Conservation (phyloP, 1,140 invertebrate species). For the Nasonia longicornis region DNA sequence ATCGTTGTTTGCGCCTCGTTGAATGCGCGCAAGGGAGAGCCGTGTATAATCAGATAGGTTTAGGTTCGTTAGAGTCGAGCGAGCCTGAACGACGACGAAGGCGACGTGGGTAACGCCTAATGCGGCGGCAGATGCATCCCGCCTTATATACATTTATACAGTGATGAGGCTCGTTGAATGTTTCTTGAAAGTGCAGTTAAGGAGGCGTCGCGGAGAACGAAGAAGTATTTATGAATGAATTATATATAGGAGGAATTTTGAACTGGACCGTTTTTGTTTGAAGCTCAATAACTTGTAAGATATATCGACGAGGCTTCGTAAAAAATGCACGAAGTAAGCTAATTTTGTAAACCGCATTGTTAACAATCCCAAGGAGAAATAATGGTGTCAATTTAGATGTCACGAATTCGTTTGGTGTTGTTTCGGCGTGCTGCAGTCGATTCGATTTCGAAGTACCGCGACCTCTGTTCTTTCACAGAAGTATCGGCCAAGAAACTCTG, state of each 20-base stretch:
- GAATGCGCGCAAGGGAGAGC: neutral
- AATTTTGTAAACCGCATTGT: neutral
- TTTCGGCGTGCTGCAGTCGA: neutral
- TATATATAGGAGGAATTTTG: neutral
- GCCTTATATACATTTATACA: too few relatives aligned
- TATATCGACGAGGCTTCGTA: neutral
- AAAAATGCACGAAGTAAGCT: neutral
- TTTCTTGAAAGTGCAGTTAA: slow-evolving; percentile 46
- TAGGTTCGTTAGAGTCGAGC: slow-evolving; percentile 25
- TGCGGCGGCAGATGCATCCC: neutral
- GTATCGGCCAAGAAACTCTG: slow-evolving; percentile 41
- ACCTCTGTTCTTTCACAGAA: slow-evolving; percentile 43
- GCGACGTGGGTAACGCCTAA: neutral
- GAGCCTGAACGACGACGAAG: neutral
- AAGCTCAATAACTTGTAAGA: neutral
- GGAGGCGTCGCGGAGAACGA: neutral
- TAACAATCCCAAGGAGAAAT: neutral
- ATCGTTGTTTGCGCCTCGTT: slow-evolving; percentile 10
- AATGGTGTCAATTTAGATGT: slow-evolving; percentile 24
- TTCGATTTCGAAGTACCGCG: slow-evolving; percentile 32
- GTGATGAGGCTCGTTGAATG: slow-evolving; percentile 33
- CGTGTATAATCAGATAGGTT: slow-evolving; percentile 25
- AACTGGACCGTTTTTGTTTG: neutral
- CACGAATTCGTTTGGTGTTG: neutral
- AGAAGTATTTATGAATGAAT: neutral